Percentiles rank a stretch among this genome's conserved stretches.
Conservation (phyloP, 2,888 invertebrate species). For the Blastobasis adustella region DNA sequence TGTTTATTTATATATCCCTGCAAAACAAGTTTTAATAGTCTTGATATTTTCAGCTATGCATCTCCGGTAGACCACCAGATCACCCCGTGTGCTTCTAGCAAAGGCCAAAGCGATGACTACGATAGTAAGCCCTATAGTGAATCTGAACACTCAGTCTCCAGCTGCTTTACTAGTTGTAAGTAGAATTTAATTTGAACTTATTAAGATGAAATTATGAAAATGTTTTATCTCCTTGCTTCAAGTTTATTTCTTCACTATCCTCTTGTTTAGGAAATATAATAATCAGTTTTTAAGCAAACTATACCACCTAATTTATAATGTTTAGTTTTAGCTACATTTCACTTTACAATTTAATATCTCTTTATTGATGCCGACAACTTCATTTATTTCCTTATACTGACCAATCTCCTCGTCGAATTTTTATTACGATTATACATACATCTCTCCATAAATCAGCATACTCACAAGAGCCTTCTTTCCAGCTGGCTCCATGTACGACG, state of each 20-base stretch:
- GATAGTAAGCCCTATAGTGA: slow-evolving; percentile 70
- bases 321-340: too few relatives aligned
- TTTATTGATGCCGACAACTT: too few relatives aligned
- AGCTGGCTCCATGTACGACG: slow-evolving; percentile 88
- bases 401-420: not conserved
- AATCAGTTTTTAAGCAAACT: too few relatives aligned
- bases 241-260: too few relatives aligned
- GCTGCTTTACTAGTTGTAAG: slow-evolving; percentile 71
- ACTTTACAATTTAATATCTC: too few relatives aligned
- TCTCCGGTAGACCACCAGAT: slow-evolving; percentile 67
- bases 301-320: too few relatives aligned
- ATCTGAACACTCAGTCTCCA: slow-evolving; percentile 68
- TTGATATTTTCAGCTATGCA: slow-evolving; percentile 49
- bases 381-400: too few relatives aligned
- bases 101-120: slow-evolving; percentile 73
- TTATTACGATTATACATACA: slow-evolving; percentile 4
- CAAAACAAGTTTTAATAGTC: not conserved
- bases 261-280: too few relatives aligned
- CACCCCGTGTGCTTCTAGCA: slow-evolving; percentile 73
- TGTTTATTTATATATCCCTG: too few relatives aligned
- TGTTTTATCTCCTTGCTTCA: too few relatives aligned
- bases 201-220: too few relatives aligned
- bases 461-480: slow-evolving; percentile 36
- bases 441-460: too few relatives aligned
- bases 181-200: slow-evolving; percentile 11